Evolutionary conservation across 1,140 invertebrate genomes (phyloP).

Genomic region (Brachionus sp.): DNA sequence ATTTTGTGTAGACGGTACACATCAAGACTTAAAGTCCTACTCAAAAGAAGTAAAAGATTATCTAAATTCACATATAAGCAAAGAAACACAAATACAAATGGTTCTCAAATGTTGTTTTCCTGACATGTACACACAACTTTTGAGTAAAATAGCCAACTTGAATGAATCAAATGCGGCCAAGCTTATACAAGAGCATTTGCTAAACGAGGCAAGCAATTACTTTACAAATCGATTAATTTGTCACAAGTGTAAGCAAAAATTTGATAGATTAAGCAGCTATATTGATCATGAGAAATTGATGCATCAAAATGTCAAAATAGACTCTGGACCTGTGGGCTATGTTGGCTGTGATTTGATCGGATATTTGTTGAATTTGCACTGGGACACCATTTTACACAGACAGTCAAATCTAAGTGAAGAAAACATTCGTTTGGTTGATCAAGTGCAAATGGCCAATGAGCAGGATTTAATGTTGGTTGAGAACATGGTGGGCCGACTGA

Average conservation of each 20-base stretch:
- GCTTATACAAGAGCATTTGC: background rate
- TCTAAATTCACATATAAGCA: background rate
- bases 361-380: background rate
- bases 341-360: background rate
- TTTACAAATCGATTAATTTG: background rate
- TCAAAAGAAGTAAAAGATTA: slow-evolving; percentile 38
- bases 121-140: background rate
- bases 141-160: background rate
- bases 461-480: background rate
- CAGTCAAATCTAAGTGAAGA: too few species aligned
- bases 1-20: slow-evolving; percentile 66
- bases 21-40: slow-evolving; percentile 52
- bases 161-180: background rate
- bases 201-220: background rate
- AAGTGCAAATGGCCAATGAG: background rate
- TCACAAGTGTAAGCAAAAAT: background rate
- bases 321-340: background rate
- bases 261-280: background rate
- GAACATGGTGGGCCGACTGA: background rate
- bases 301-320: background rate
- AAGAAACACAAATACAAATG: slow-evolving; percentile 34
- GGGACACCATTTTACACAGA: background rate
- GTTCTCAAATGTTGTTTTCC: slow-evolving; percentile 22
- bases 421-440: too few species aligned
- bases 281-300: background rate